A percentile compares a stretch with the other conserved stretches of the same genome.
Conservation (phyloP, 1,140 invertebrate species). For the Chelonus insularis region DNA sequence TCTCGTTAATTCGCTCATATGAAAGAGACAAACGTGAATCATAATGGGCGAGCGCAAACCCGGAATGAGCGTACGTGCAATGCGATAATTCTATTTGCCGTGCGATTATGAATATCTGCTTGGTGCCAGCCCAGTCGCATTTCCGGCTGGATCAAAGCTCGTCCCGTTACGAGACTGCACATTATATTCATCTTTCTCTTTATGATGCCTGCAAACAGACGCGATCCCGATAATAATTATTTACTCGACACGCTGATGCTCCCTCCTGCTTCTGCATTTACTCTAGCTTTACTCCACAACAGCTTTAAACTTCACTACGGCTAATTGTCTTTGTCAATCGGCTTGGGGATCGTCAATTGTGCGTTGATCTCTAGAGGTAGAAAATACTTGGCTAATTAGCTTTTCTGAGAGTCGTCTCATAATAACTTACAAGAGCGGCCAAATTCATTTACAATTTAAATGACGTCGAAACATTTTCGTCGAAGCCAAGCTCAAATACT, state of each 20-base stretch:
- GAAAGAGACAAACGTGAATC: too few species aligned
- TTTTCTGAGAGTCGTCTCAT: too few species aligned
- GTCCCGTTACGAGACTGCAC: not conserved
- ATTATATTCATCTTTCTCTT: not conserved
- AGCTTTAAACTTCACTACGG: constrained; percentile 13
- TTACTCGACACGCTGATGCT: constrained; percentile 1
- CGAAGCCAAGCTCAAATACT: not conserved
- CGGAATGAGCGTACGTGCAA: constrained; percentile 32
- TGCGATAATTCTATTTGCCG: constrained; percentile 48
- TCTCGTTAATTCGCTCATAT: too few species aligned
- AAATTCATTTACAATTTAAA: constrained; percentile 7
- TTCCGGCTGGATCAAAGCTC: constrained; percentile 36
- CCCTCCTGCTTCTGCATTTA: not conserved
- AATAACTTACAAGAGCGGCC: too few species aligned
- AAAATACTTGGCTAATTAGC: too few species aligned
- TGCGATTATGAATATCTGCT: constrained; percentile 46
- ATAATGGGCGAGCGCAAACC: constrained; percentile 12
- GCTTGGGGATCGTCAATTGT: constrained; percentile 51
- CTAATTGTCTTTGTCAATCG: constrained; percentile 30
- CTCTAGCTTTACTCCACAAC: too few species aligned
- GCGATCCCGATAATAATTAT: constrained; percentile 1
- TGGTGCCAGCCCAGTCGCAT: constrained; percentile 35
- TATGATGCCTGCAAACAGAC: not conserved
- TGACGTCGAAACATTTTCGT: not conserved
- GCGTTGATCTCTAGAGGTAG: constrained; percentile 30